A percentile compares a stretch with the other conserved stretches of the same genome.
These are phyloP conservation scores for Actenoides hombroni DNA, from an alignment of 2,113 vertebrate genomes.

Conservation along the genomic window DNA sequence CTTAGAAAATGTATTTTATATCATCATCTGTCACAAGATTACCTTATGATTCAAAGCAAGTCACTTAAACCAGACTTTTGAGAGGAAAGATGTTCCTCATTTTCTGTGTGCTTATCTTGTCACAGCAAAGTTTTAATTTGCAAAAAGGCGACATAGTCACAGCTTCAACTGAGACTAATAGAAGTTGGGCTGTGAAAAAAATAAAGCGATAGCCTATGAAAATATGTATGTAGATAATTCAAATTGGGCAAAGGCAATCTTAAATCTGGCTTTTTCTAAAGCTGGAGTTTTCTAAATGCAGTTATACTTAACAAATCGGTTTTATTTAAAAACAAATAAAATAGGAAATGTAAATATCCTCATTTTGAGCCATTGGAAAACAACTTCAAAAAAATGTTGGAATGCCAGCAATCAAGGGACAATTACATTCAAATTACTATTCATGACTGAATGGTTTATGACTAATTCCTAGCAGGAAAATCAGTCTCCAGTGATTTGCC, in stretches of 20 bases:
- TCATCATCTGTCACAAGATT: conserved; percentile 36
- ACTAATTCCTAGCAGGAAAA: background rate
- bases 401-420: background rate
- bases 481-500: background rate
- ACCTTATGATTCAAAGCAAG: conserved; percentile 29
- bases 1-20: conserved; percentile 12
- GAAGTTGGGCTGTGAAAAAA: background rate
- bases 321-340: conserved; percentile 41
- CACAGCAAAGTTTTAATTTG: conserved; percentile 16
- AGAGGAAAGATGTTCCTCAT: conserved; percentile 21
- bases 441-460: background rate
- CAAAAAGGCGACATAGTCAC: background rate
- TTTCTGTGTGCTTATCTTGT: conserved; percentile 17
- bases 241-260: background rate
- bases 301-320: background rate
- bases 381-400: background rate
- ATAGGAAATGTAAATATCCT: background rate
- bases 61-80: conserved; percentile 23
- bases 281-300: background rate
- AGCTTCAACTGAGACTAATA: background rate
- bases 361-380: background rate
- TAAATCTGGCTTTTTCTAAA: background rate
- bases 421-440: background rate
- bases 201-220: background rate
- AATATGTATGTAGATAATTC: background rate